Evolutionary conservation across 2,888 invertebrate species (phyloP), one percentile per base, ranked within the genome.

Genomic region (Tetheella fluctuosa): DNA sequence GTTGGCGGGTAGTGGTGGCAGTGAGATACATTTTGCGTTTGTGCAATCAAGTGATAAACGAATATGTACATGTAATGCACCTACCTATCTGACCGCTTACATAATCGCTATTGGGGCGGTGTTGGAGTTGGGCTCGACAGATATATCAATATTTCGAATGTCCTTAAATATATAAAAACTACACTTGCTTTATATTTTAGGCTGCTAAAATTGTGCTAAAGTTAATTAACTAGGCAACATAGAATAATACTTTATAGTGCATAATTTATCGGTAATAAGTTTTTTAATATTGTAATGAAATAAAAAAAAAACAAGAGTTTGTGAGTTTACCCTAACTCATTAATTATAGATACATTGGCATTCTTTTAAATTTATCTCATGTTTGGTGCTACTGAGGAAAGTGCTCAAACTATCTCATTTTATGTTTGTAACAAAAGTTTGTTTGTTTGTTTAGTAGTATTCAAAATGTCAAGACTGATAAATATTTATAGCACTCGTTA

Each of bases 401-500:
- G 48, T 20, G 48, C 48, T 48, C 48, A 48, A 42, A 17, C 20
- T 20, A 17, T 7, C 20, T 20, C 1, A 48, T 48, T 48, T 48
- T 48, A 48, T 20, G 48, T 20, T 20, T 10, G 48, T 10, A 8
- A 48, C 20, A 48, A 17, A n/a, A 8, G 15, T 20, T 48, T 48
- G 48, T 48, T 48, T 48, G 48, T 42, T 42, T 42, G 17, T 48
- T 20, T 20, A 48, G 48, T 20, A 48, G 48, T 39, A n/a, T 39
- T 39, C n/a, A n/a, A n/a, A 34, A 39, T 20, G 48, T 48, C 34
- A 20, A 34, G 20, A 28, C n/a, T 54, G 17, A 54, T 23, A 55
- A 55, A 3, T 34, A 34, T 7, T 20, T 55, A 55, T 23, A 34
- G 34, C 55, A 55, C 55, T 55, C 12, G 55, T 55, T 55, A 55